Conservation (phyloP, 2,113 vertebrate genomes). For the Brachionichthys hirsutus region DNA sequence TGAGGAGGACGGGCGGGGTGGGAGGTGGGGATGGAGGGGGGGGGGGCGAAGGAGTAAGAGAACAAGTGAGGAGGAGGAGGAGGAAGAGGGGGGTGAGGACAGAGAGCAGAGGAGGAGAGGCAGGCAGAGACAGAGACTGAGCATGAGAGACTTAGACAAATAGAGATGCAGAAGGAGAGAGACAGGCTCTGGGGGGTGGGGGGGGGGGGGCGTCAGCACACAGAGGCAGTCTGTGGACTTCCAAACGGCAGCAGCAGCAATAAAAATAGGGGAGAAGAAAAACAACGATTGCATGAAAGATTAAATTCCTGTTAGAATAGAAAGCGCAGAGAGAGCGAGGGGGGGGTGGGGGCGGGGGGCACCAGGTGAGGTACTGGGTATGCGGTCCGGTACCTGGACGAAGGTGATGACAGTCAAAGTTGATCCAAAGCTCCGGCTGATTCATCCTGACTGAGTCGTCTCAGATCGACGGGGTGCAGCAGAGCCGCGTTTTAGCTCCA, state of each 20-base stretch:
- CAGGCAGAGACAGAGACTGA: conserved; percentile 36
- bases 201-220: conserved; percentile 62
- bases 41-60: conserved; percentile 26
- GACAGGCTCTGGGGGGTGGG: conserved; percentile 30
- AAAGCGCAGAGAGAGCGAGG: conserved; percentile 62
- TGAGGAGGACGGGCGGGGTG: conserved; percentile 23
- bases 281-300: conserved; percentile 75
- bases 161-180: conserved; percentile 54
- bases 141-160: conserved; percentile 57
- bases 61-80: conserved; percentile 37
- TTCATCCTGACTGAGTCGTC: too few species aligned
- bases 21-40: not conserved
- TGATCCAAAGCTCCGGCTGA: too few species aligned
- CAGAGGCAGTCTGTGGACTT: conserved; percentile 71
- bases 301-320: conserved; percentile 74
- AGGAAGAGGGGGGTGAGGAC: conserved; percentile 28
- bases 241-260: conserved; percentile 64
- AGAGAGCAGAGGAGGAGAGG: conserved; percentile 39
- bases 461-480: too few species aligned
- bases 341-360: conserved; percentile 38
- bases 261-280: conserved; percentile 75
- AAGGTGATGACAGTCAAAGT: too few species aligned
- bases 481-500: too few species aligned
- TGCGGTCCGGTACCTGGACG: not conserved
- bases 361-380: conserved; percentile 44